Evolutionary conservation across 1,140 invertebrate genomes (phyloP), one percentile per base, ranked within the genome.

Genomic region (Scaptodrosophila lebanonensis): DNA sequence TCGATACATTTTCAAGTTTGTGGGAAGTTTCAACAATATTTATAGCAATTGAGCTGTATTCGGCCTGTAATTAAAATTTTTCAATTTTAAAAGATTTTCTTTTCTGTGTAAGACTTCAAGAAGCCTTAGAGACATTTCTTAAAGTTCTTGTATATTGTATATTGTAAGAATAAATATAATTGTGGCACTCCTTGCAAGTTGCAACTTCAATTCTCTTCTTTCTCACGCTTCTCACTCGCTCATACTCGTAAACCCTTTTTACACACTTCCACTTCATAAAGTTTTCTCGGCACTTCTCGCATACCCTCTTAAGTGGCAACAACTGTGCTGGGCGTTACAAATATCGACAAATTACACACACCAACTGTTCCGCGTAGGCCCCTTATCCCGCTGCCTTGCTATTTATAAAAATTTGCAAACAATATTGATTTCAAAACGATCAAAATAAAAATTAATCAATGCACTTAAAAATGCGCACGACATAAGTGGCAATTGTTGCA

Each of bases 401-500:
- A 77, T 76, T 77, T 79, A 79, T 38, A 43, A 51, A 82, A 82
- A 82, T 82, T 82, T 70, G 75, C 69, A 82, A 83, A 82, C 69
- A 82, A 82, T 82, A 82, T 82, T 82, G 75, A 82, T 75, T 75
- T 82, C 66, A 58, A 54, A 75, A 42, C 75, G 62, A 82, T 82
- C 75, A 82, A 82, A 82, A 82, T 82, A 82, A 70, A 75, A 82
- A 82, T 82, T 82, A 82, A 82, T 82, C 75, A 82, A 82, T 66
- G 75, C 75, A 82, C 69, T 79, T 82, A 60, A 69, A 77, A 82
- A 60, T 29, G 50, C 45, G 35, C 29, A 15, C 42, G 33, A 43
- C 60, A 48, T 58, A 64, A 68, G 65, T 68, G 66, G 43, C 62
- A 68, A 64, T 67, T 66, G 64, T 63, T 66, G 57, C 52, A 25